phyloP scores from a whole-genome alignment of 2,113 vertebrate genomes.

The Telmatochromis sp. region DNA sequence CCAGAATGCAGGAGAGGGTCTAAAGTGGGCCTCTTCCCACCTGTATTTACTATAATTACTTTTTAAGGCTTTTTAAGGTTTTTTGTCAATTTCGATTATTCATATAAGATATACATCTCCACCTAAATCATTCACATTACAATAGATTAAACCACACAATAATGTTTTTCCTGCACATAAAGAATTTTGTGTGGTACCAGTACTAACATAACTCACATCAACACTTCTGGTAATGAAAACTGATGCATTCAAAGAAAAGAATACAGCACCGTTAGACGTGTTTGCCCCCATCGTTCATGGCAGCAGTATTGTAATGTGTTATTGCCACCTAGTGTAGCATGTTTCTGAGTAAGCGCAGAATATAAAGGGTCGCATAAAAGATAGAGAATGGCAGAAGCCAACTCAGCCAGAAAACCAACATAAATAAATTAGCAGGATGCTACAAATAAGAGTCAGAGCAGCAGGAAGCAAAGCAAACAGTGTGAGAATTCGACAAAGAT shows the following conservation, averaged over 20 bases:
- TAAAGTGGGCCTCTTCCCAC: neutral
- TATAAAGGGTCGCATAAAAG: neutral
- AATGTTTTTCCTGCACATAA: neutral
- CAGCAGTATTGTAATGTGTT: neutral
- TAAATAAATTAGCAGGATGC: slow-evolving; percentile 19
- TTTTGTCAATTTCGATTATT: neutral
- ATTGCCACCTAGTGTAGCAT: neutral
- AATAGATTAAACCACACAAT: neutral
- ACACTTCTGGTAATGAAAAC: neutral
- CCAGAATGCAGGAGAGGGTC: neutral
- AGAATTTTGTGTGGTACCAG: neutral
- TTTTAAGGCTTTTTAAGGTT: neutral
- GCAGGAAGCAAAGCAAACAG: neutral
- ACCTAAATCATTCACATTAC: neutral
- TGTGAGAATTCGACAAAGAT: neutral
- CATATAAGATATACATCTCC: neutral
- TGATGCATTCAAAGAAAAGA: neutral
- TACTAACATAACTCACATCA: neutral
- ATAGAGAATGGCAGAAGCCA: neutral
- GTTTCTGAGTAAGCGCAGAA: neutral
- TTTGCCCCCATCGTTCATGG: neutral
- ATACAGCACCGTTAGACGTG: neutral
- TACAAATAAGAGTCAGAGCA: neutral
- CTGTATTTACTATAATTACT: neutral
- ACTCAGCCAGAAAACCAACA: neutral